phyloP scores from a whole-genome alignment of 1,140 invertebrate genomes.

The Microplitis demolitor region DNA sequence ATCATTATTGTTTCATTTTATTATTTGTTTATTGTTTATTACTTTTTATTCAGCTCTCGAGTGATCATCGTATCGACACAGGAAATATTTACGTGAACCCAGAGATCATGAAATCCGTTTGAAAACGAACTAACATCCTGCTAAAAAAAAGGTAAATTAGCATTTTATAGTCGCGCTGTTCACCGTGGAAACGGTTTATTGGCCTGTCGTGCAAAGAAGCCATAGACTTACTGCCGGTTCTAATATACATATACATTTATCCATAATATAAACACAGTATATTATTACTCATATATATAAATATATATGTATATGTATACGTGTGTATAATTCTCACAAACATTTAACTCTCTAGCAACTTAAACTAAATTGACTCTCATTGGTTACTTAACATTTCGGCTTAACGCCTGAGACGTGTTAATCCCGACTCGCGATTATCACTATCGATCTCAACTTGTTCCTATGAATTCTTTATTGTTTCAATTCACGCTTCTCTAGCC shows the following conservation, averaged over 20 bases:
- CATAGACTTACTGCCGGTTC: slow-evolving; percentile 43
- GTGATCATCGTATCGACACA: background rate
- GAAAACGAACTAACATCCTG: slow-evolving; percentile 44
- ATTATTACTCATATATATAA: too few relatives aligned
- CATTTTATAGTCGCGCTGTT: slow-evolving; percentile 50
- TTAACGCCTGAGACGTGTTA: slow-evolving; percentile 40
- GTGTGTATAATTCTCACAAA: slow-evolving; percentile 8
- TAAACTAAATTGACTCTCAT: slow-evolving; percentile 22
- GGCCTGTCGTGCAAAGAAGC: slow-evolving; percentile 58
- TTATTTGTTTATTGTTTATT: background rate
- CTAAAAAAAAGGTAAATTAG: slow-evolving; percentile 42
- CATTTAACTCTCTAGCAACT: background rate
- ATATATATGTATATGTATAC: too few relatives aligned
- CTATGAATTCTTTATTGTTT: background rate
- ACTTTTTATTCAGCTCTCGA: background rate
- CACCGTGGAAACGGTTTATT: slow-evolving; percentile 56
- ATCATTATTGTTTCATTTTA: background rate
- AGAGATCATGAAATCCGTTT: slow-evolving; percentile 45
- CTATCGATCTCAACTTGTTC: background rate
- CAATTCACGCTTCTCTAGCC: background rate
- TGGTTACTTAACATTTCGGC: slow-evolving; percentile 38
- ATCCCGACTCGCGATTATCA: slow-evolving; percentile 29
- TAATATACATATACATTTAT: slow-evolving; percentile 33
- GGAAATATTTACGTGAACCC: background rate
- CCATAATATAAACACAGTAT: too few relatives aligned